Base-by-base conservation (phyloP, 2,113 vertebrate genomes). In the Datnioides undecimradiatus region DNA sequence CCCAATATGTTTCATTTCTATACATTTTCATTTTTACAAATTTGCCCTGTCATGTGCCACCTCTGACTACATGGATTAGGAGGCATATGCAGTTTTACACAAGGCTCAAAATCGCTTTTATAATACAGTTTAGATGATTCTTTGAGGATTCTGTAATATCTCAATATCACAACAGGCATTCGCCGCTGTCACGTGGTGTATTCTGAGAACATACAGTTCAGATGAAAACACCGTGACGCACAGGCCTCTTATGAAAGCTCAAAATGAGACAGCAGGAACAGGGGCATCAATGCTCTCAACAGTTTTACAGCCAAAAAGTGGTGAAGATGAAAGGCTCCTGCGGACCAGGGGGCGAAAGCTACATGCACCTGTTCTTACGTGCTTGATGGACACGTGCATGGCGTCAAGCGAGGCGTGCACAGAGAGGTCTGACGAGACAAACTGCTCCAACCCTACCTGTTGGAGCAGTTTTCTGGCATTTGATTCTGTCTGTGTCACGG, bases 401-500 rank as follows among this genome's bases (percentile, higher is more conserved):
- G 21, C 23, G 46, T 25, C 27, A 33, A 3, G 41, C 52, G n/a
- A 48, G n/a, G 11, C 25, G 21, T 16, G 66, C 34, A 55, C 49
- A 52, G 48, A 45, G 48, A 76, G 21, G 25, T 57, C 68, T 59
- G 60, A 79, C 10, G 8, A 27, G 27, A 73, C 75, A 68, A n/a
- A n/a, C n/a, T n/a, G n/a, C 73, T 19, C 80, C 76, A 80, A 86
- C 85, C 76, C 82, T 36, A 94, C 93, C 89, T 84, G 93, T 93
- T 40, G 64, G 92, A 85, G 92, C 94, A 90, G 93, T 94, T 95
- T 87, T 46, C 55, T 86, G 79, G 73, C 73, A 87, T 91, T 60
- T 69, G 29, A 87, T 87, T 84, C 11, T 9, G 71, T 85, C 73
- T 73, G 43, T 73, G 34, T 74, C 33, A 54, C 45, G 9, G 34